Base-by-base conservation (phyloP, 2,797 vertebrate species). In the Anas capensis region DNA sequence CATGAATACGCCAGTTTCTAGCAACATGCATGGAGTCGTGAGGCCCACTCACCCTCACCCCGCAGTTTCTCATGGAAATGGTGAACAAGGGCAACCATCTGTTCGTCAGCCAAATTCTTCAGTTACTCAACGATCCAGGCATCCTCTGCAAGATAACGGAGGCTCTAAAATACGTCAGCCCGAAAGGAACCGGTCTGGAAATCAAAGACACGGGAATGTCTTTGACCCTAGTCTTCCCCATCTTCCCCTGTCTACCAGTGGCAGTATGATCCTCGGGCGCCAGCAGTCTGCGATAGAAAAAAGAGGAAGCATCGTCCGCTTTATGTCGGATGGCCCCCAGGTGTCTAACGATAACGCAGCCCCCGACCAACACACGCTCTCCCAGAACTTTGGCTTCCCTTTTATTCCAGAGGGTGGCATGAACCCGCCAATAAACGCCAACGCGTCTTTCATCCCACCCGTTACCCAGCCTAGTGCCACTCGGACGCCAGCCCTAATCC, bases 351-450 rank as follows among this genome's bases (percentile, higher is more conserved):
- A 99, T 64, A 99, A 99, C 38, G 64, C 98, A 1, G 97, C 98
- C 66, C 97, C 99, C 34, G 99, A 99, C 90, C 99, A 99, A 92
- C 99, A 99, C 84, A 81, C 97, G 0, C 97, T 99, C 2, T 97
- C 99, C 23, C 99, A 99, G 95, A 99, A 99, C 96, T 99, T 99
- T 97, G 98, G 99, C 64, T 99, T 99, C 96, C 97, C 99, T 54
- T 99, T 99, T 95, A 99, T 99, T 92, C 98, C 99, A 0, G 99
- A 99, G 36, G 98, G 99, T 66, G 98, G 99, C 70, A 99, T 99
- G 99, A 99, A 99, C 95, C 99, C 99, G 33, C 98, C 99, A 4
- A 99, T 99, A 95, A 99, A 99, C 57, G 98, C 99, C 42, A 99
- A 99, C 8, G 93, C 99, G 31, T 99, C 99, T 11, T 99, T 99